Conservation (phyloP, 1,140 invertebrate genomes). For the Dendroctonus valens region DNA sequence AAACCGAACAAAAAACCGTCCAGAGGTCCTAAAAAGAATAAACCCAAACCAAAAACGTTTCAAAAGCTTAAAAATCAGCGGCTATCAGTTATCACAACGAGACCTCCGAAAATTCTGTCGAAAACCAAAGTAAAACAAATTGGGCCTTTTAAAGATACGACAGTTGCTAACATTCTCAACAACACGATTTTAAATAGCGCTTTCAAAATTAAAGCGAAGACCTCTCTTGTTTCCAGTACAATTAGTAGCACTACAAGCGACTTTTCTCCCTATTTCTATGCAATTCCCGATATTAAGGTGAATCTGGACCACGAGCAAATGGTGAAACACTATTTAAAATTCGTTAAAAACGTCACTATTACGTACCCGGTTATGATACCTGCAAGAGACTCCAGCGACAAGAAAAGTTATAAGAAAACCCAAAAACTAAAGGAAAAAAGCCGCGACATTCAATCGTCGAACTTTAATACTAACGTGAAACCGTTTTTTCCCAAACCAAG, state of each 20-base stretch:
- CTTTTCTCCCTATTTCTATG: constrained; percentile 45
- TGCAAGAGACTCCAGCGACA: constrained; percentile 48
- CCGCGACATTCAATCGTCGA: constrained; percentile 48
- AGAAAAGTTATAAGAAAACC: constrained; percentile 52
- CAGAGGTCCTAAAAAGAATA: constrained; percentile 53
- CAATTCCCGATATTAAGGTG: constrained; percentile 44
- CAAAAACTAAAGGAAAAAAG: constrained; percentile 51
- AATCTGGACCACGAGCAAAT: constrained; percentile 40
- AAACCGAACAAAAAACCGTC: constrained; percentile 56
- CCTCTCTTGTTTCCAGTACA: constrained; percentile 1
- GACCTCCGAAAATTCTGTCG: constrained; percentile 36
- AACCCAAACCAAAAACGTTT: constrained; percentile 57
- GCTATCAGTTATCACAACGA: constrained; percentile 35
- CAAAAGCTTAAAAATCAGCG: constrained; percentile 49
- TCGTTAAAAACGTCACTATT: constrained; percentile 61
- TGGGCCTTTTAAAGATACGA: constrained; percentile 7
- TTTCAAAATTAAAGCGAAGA: constrained; percentile 30
- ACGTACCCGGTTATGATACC: constrained; percentile 71
- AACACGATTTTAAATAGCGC: constrained; percentile 15
- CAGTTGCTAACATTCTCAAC: constrained; percentile 12
- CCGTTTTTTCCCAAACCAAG: constrained; percentile 38
- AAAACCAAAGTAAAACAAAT: constrained; percentile 38
- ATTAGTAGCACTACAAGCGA: constrained; percentile 33
- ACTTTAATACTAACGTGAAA: constrained; percentile 48
- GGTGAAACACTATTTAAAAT: constrained; percentile 46